Base-by-base conservation (phyloP, 35 echinoderm and acorn worm genomes). In the Strongylocentrotus purpuratus region DNA sequence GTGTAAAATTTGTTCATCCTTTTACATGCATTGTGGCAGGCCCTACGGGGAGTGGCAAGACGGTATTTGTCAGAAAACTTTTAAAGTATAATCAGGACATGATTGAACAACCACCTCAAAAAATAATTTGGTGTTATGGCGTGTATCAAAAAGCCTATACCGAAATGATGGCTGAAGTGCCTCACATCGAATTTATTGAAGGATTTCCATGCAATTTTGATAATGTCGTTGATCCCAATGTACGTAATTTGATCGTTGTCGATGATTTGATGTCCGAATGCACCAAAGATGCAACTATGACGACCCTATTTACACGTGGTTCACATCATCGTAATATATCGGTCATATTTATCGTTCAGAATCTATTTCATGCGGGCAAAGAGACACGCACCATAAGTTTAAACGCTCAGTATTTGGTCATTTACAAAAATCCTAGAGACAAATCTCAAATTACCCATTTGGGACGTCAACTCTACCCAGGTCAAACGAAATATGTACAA, bases 381-480 rank as follows among this genome's bases (percentile, higher is more conserved):
- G 94, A 96, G n/a, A 96, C 71, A 2, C 32, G 97, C 31, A 96
- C 97, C 48, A 95, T 98, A 17, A 96, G 96, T 94, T 85, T 98
- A 31, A 98, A 98, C 78, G 28, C 91, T 45, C 96, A 98, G 61
- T 98, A 98, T 88, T 86, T 97, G 28, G 96, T 98, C 12, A 70
- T 98, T 7, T 98, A 97, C 70, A 98, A 98, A 95, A 98, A 97
- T 32, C 97, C 96, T 0, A 87, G 96, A n/a, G 96, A 95, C 33
- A 91, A 85, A 92, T 88, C 96, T 6, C 96, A 95, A 58, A 94
- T 95, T 58, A 41, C 20, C 2, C 94, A 97, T 90, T 52, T 97
- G 32, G 97, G 95, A 48, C 90, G 94, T 95, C 97, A 98, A 96
- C 86, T 97, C 52, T 96, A 94, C 33, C 97, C 97, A 11, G 95